Percentiles rank a stretch among this genome's conserved stretches.
These are phyloP conservation scores for Rhamnusium bicolor DNA, from an alignment of 2,888 invertebrate species.

Conservation along the genomic window DNA sequence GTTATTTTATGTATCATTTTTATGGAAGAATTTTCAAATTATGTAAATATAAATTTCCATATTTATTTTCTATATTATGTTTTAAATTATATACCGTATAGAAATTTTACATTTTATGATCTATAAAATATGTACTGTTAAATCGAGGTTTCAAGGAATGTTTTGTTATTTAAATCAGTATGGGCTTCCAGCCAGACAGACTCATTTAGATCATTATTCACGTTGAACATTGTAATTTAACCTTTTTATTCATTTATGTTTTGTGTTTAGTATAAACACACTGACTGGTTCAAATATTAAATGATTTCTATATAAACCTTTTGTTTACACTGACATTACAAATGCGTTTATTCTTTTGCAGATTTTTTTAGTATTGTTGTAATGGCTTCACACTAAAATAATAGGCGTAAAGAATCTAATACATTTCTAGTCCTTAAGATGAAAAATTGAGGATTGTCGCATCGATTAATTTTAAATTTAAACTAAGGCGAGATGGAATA, in stretches of 20 bases:
- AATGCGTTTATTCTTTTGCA: too few relatives aligned
- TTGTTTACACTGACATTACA: background rate
- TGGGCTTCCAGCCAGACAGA: conserved; percentile 4
- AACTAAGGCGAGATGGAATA: too few relatives aligned
- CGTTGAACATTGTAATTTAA: conserved; percentile 17
- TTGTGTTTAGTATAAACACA: conserved; percentile 1
- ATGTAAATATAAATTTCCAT: conserved; percentile 18
- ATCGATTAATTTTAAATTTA: too few relatives aligned
- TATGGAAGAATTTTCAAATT: conserved; percentile 1
- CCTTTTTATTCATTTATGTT: conserved; percentile 21
- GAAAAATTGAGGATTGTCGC: too few relatives aligned
- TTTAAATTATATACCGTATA: conserved; percentile 6
- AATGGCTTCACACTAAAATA: too few relatives aligned
- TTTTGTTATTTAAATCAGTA: conserved; percentile 31
- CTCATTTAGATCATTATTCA: conserved; percentile 21
- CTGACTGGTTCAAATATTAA: conserved; percentile 11
- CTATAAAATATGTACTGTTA: conserved; percentile 18
- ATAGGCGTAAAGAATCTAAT: too few relatives aligned
- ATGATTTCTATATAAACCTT: background rate
- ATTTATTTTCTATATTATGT: conserved; percentile 5
- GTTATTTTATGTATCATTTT: conserved; percentile 16
- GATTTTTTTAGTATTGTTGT: too few relatives aligned
- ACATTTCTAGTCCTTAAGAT: too few relatives aligned
- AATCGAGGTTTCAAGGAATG: conserved; percentile 12
- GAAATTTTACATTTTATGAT: conserved; percentile 9